These are phyloP conservation scores for Mimachlamys varia DNA, from an alignment of 2,888 invertebrate species.

Conservation along the genomic window DNA sequence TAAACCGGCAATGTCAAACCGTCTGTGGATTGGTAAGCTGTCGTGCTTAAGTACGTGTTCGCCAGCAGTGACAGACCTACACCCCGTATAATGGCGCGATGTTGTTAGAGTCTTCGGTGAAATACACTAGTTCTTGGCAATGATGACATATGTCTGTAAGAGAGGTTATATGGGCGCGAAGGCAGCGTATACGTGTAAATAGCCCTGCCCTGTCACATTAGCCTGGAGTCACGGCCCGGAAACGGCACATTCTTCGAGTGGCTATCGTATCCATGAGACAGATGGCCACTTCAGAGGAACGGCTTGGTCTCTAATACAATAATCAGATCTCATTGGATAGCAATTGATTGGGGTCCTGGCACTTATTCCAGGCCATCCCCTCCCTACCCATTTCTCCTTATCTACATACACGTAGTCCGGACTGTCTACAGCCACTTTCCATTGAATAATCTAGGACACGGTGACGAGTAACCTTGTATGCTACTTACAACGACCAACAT, in stretches of 20 bases:
- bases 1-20: too few relatives aligned
- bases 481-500: background rate
- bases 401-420: conserved; percentile 1
- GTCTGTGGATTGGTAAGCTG: too few relatives aligned
- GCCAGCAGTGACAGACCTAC: background rate
- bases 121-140: background rate
- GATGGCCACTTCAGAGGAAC: conserved; percentile 27
- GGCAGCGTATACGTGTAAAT: background rate
- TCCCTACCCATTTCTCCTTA: background rate
- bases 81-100: background rate
- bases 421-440: background rate
- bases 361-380: background rate
- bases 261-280: conserved; percentile 20
- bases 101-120: background rate
- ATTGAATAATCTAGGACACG: background rate
- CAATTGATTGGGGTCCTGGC: conserved; percentile 36
- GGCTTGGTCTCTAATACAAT: background rate
- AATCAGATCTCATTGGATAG: conserved; percentile 17
- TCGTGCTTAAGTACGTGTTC: background rate
- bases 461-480: background rate
- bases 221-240: background rate
- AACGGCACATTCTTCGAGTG: conserved; percentile 3
- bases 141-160: background rate
- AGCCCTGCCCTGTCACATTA: background rate
- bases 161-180: background rate